Evolutionary conservation across 2,113 vertebrate genomes (phyloP).

Genomic region (Rhombomys opimus): DNA sequence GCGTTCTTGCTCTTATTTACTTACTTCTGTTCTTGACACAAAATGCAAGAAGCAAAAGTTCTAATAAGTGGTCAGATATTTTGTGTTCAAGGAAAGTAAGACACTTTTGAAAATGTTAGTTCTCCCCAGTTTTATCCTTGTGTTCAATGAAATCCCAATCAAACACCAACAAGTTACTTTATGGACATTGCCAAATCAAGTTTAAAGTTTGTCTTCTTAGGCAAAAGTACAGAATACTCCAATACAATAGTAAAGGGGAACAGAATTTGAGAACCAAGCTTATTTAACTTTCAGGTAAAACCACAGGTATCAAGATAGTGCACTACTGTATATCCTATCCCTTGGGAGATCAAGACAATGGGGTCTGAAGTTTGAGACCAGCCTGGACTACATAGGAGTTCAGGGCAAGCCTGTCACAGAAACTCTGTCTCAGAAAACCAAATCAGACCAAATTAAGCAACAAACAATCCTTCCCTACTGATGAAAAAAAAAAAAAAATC

Average conservation of each 20-base stretch:
- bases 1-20: constrained; percentile 16
- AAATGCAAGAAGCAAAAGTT: not conserved
- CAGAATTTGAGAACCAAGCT: not conserved
- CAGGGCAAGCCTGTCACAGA: not conserved
- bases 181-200: not conserved
- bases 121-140: not conserved
- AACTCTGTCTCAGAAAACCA: not conserved
- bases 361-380: not conserved
- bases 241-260: not conserved
- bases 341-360: not conserved
- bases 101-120: not conserved
- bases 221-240: not conserved
- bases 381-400: not conserved
- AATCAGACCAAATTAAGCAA: not conserved
- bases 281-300: not conserved
- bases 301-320: not conserved
- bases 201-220: not conserved
- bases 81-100: not conserved
- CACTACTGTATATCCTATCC: not conserved
- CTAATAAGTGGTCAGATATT: not conserved
- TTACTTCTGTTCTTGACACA: constrained; percentile 6
- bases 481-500: not conserved
- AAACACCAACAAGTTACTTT: not conserved
- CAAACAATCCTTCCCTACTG: not conserved
- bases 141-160: not conserved